These are phyloP conservation scores for Smutsia temminckii DNA, from an alignment of 2,797 vertebrate genomes.

Conservation along the genomic window DNA sequence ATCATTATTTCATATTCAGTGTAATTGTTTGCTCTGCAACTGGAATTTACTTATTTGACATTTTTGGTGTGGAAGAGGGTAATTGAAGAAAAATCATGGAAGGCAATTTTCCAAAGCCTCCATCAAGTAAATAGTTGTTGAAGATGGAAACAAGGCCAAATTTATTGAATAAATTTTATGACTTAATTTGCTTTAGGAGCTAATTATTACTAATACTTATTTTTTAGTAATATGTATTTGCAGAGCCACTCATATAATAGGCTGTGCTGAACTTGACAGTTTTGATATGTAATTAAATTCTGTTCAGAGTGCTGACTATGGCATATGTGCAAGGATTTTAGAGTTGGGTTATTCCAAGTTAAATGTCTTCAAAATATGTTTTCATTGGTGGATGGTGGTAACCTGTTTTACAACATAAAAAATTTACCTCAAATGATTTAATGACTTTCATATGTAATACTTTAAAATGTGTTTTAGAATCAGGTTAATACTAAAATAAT, in stretches of 20 bases:
- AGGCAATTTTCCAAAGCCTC: slow-evolving; percentile 28
- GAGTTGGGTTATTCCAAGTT: slow-evolving; percentile 54
- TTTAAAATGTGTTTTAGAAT: slow-evolving; percentile 47
- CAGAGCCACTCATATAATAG: slow-evolving; percentile 61
- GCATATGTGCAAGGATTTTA: slow-evolving; percentile 47
- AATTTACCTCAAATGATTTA: slow-evolving; percentile 26
- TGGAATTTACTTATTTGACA: slow-evolving; percentile 44
- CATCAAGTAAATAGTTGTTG: slow-evolving; percentile 18
- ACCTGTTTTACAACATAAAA: slow-evolving; percentile 44
- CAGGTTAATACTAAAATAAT: slow-evolving; percentile 49
- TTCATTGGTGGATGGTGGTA: slow-evolving; percentile 44
- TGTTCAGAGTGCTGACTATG: slow-evolving; percentile 55
- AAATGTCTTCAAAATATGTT: slow-evolving; percentile 51
- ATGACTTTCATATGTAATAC: slow-evolving; percentile 53
- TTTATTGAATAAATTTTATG: slow-evolving; percentile 52
- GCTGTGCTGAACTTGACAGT: slow-evolving; percentile 59
- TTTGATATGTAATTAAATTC: slow-evolving; percentile 58
- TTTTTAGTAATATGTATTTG: slow-evolving; percentile 61
- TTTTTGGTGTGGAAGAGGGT: background rate
- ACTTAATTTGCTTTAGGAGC: slow-evolving; percentile 56
- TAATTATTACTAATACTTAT: slow-evolving; percentile 60
- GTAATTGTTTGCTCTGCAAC: slow-evolving; percentile 43
- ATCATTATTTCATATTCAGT: slow-evolving; percentile 42
- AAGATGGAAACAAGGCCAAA: slow-evolving; percentile 36
- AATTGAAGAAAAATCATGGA: slow-evolving; percentile 10